Conservation (phyloP, 2,888 invertebrate genomes). For the Galerucella pusilla region DNA sequence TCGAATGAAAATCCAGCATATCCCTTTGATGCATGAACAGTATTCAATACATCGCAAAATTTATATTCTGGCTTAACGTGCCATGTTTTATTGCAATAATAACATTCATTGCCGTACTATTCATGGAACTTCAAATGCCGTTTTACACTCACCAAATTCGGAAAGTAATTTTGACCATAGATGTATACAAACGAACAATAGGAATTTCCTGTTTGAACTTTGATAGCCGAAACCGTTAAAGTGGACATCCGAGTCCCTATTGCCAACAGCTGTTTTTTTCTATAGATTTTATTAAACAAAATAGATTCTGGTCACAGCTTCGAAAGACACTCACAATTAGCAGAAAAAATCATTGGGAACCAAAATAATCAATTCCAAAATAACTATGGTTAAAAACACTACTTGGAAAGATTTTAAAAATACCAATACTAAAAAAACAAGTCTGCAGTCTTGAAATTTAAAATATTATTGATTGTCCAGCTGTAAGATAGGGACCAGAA, state of each 20-base stretch:
- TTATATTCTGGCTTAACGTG: background rate
- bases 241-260: background rate
- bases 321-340: too few relatives aligned
- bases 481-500: too few relatives aligned
- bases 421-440: too few relatives aligned
- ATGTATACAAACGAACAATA: background rate
- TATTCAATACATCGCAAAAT: background rate
- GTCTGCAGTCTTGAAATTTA: too few relatives aligned
- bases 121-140: background rate
- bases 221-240: background rate
- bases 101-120: background rate
- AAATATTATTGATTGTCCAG: too few relatives aligned
- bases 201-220: background rate
- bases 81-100: background rate
- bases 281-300: background rate
- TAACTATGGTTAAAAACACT: too few relatives aligned
- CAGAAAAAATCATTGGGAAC: too few relatives aligned
- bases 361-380: too few relatives aligned
- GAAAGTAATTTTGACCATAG: background rate
- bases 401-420: too few relatives aligned
- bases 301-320: too few relatives aligned
- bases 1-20: background rate
- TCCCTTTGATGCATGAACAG: background rate
- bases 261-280: background rate
- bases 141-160: background rate